Conservation (phyloP, 2,888 invertebrate species). For the Harpagoxenus sublaevis region DNA sequence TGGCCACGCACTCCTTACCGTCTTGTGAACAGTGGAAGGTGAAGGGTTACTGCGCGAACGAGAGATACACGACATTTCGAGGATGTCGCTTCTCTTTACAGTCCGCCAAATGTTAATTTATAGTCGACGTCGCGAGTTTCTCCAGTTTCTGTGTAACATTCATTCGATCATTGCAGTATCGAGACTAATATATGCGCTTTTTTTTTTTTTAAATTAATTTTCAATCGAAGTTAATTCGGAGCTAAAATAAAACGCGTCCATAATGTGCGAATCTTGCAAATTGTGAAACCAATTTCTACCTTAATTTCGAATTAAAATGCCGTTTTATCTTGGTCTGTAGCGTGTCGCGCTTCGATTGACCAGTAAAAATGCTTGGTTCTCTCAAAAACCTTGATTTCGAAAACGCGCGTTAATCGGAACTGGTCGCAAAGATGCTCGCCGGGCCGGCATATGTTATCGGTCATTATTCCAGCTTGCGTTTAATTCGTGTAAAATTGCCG, state of each 20-base stretch:
- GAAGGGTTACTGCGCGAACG: conserved; percentile 51
- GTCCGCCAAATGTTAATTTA: conserved; percentile 4
- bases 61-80: conserved; percentile 23
- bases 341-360: neutral
- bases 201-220: neutral
- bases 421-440: neutral
- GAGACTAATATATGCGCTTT: neutral
- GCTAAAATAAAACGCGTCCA: neutral
- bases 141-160: neutral
- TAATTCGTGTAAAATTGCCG: conserved; percentile 23
- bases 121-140: neutral
- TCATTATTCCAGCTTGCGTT: neutral
- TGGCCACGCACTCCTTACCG: conserved; percentile 76
- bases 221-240: neutral
- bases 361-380: neutral
- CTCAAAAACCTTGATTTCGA: neutral
- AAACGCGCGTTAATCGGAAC: neutral
- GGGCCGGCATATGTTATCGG: neutral
- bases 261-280: neutral
- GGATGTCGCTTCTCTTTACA: conserved; percentile 25
- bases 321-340: neutral
- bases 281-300: neutral
- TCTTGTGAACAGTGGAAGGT: conserved; percentile 59
- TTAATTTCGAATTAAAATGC: neutral
- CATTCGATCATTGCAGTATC: neutral